Conservation (phyloP, 1,140 invertebrate species). For the Drosophila orena region DNA sequence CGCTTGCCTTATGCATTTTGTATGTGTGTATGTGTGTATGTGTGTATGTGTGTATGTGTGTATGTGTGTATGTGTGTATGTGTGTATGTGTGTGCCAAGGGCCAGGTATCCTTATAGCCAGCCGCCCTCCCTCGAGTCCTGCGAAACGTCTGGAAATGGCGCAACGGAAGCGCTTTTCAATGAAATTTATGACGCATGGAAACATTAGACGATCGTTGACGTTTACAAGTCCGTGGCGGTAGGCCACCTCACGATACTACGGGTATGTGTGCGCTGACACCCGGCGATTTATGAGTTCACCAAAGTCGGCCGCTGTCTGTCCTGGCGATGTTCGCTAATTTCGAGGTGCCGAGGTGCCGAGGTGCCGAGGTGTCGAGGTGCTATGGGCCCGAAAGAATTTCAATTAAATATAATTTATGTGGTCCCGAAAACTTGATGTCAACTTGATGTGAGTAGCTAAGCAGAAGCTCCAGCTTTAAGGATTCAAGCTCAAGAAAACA, state of each 20-base stretch:
- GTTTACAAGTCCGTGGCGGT: constrained; percentile 70
- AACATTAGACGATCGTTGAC: constrained; percentile 83
- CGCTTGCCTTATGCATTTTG: constrained; percentile 82
- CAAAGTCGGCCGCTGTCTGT: constrained; percentile 66
- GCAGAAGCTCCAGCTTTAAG: constrained; percentile 7
- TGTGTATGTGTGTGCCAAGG: constrained; percentile 50
- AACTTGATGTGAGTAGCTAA: constrained; percentile 26
- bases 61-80: no score
- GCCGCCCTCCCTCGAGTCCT: neutral
- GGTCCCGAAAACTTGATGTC: constrained; percentile 61
- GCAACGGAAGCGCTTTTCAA: constrained; percentile 83
- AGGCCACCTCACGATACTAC: neutral
- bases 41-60: no score
- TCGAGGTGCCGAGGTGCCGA: no score
- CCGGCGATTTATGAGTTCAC: constrained; percentile 60
- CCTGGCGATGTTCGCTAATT: constrained; percentile 62
- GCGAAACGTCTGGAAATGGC: constrained; percentile 62
- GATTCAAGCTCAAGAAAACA: constrained; percentile 17
- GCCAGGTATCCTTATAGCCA: constrained; percentile 19
- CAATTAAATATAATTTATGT: constrained; percentile 83
- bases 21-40: no score
- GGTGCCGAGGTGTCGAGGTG: no score
- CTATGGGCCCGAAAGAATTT: constrained; percentile 67
- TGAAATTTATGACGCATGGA: constrained; percentile 84
- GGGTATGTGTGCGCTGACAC: constrained; percentile 67